Evolutionary conservation across 2,797 vertebrate species (phyloP).

Genomic region (Columba guinea): DNA sequence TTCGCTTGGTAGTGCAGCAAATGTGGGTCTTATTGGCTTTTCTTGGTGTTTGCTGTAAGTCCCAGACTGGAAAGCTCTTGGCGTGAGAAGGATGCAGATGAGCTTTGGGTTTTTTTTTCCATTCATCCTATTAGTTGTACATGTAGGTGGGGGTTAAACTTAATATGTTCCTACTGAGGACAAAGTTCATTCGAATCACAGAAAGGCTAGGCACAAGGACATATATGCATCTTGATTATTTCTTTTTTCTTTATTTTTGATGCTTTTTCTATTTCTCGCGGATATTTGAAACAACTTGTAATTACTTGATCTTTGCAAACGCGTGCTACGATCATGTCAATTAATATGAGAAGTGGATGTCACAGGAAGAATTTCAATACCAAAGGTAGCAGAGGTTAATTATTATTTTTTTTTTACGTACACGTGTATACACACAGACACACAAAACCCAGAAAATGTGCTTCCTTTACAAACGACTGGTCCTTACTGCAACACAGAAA

Average conservation of each 20-base stretch:
- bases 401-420: neutral
- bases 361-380: neutral
- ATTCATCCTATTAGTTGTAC: neutral
- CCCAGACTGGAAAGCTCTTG: neutral
- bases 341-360: neutral
- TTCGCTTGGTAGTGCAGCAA: neutral
- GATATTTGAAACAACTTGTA: neutral
- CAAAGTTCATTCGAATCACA: neutral
- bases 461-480: neutral
- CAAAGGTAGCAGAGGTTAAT: conserved; percentile 29
- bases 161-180: neutral
- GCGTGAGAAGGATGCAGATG: fast-evolving
- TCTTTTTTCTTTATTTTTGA: neutral
- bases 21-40: too few species aligned
- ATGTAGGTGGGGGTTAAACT: neutral
- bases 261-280: neutral
- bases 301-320: neutral
- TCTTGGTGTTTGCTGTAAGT: neutral
- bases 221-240: neutral
- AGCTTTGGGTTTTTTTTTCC: neutral
- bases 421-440: too few species aligned
- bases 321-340: fast-evolving
- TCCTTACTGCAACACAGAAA: neutral
- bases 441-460: neutral
- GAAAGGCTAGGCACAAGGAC: neutral